Evolutionary conservation across 1,140 invertebrate genomes (phyloP).

Genomic region (Cydia strobilella): DNA sequence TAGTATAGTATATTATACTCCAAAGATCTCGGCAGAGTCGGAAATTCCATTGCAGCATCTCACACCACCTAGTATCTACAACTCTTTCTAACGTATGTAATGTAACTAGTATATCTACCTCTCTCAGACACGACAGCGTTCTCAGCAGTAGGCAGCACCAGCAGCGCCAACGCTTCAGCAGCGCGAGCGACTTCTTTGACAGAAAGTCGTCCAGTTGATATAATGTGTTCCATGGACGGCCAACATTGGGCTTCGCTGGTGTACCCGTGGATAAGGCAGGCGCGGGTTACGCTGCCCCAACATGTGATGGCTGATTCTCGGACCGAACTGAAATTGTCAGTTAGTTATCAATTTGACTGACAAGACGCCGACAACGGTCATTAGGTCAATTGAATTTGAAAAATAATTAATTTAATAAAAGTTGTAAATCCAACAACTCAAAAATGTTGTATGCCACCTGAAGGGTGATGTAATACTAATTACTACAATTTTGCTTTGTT

Average conservation of each 20-base stretch:
- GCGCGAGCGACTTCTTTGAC: constrained; percentile 44
- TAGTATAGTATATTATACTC: too few relatives aligned
- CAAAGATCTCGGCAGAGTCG: too few relatives aligned
- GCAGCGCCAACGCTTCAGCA: constrained; percentile 56
- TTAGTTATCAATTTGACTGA: background rate
- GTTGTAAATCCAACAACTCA: too few relatives aligned
- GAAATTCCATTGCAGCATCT: too few relatives aligned
- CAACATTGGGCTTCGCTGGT: constrained; percentile 50
- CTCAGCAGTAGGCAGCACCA: constrained; percentile 59
- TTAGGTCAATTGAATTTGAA: too few relatives aligned
- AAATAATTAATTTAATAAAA: too few relatives aligned
- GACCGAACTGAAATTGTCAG: constrained; percentile 45
- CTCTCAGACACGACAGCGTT: constrained; percentile 54
- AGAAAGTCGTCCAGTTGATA: constrained; percentile 40
- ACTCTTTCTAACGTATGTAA: too few relatives aligned
- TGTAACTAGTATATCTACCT: constrained; percentile 42
- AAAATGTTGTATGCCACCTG: too few relatives aligned
- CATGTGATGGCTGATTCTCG: constrained; percentile 58
- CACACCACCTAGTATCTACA: too few relatives aligned
- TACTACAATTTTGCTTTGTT: too few relatives aligned
- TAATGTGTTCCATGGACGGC: constrained; percentile 48
- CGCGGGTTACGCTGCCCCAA: constrained; percentile 58
- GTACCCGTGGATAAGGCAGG: constrained; percentile 47
- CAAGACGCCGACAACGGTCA: too few relatives aligned
- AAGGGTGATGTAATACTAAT: too few relatives aligned